These are phyloP conservation scores for Malacoctenus gilli DNA, from an alignment of 2,797 vertebrate genomes.

Conservation along the genomic window DNA sequence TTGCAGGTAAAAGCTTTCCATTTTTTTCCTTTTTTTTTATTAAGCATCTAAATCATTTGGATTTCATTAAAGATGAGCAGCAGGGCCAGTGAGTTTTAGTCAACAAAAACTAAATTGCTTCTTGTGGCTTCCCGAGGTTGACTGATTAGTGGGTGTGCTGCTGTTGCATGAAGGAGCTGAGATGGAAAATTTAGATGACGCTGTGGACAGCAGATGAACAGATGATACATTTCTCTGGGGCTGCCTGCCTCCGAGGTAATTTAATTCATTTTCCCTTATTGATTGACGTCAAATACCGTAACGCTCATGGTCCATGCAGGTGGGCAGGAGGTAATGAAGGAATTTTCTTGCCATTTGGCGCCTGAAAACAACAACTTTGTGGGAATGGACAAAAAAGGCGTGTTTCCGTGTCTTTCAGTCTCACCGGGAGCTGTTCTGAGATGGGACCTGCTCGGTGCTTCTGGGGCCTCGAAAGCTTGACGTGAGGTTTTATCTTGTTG, in stretches of 20 bases:
- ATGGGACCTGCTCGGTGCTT: constrained; percentile 11
- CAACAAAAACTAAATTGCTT: constrained; percentile 62
- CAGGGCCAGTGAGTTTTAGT: constrained; percentile 30
- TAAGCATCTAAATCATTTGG: constrained; percentile 47
- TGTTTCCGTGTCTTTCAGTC: constrained; percentile 15
- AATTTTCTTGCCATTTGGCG: constrained; percentile 45
- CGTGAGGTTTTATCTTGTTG: constrained; percentile 10
- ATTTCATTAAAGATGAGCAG: constrained; percentile 37
- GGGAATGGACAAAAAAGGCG: constrained; percentile 22
- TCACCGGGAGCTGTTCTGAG: constrained; percentile 17
- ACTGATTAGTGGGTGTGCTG: constrained; percentile 55
- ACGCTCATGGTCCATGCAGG: constrained; percentile 38
- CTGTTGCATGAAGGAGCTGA: constrained; percentile 36
- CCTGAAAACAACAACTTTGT: constrained; percentile 30
- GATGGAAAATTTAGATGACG: constrained; percentile 48
- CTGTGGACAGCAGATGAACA: constrained; percentile 36
- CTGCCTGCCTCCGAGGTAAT: constrained; percentile 57
- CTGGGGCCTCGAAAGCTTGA: not conserved
- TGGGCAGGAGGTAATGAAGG: constrained; percentile 48
- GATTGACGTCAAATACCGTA: constrained; percentile 59
- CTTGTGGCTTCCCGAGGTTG: constrained; percentile 49
- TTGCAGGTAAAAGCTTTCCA: constrained; percentile 3
- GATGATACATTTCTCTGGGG: constrained; percentile 48
- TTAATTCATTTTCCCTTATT: constrained; percentile 65
- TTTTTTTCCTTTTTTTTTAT: constrained; percentile 9